Percentiles rank a stretch among this genome's conserved stretches.
phyloP scores from a whole-genome alignment of 2,888 invertebrate genomes.

The Callinectes sapidus region DNA sequence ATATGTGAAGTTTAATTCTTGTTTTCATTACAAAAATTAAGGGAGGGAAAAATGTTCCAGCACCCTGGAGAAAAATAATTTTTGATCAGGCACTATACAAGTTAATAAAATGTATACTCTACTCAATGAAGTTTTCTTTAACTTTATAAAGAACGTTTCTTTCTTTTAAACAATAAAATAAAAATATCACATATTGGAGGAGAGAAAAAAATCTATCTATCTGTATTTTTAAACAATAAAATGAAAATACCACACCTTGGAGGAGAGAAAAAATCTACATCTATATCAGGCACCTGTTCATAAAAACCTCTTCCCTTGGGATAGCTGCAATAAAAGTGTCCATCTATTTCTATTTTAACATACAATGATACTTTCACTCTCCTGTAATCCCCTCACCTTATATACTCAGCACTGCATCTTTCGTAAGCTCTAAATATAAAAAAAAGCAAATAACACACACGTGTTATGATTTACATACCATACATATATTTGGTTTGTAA shows the following conservation, averaged over 20 bases:
- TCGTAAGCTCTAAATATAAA: not conserved
- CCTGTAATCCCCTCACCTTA: not conserved
- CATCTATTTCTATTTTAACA: no score
- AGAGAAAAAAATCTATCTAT: no score
- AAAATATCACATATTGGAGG: no score
- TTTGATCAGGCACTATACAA: no score
- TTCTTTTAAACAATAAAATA: not conserved
- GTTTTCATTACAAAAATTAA: no score
- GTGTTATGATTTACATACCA: constrained; percentile 79
- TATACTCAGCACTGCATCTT: not conserved
- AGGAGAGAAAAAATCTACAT: no score
- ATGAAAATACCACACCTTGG: no score
- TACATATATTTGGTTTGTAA: constrained; percentile 89
- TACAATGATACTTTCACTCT: not conserved
- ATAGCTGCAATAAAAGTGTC: no score
- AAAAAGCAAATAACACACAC: not conserved
- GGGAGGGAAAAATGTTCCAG: no score
- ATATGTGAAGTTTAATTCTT: no score
- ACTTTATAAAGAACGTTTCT: not conserved
- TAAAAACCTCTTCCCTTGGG: not conserved
- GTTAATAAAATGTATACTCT: not conserved
- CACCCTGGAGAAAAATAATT: no score
- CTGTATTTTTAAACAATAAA: not conserved
- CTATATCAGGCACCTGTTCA: not conserved
- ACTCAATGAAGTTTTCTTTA: not conserved